Evolutionary conservation across 2,888 invertebrate genomes (phyloP), one percentile per base, ranked within the genome.

Genomic region (Cryptus viduatorius): DNA sequence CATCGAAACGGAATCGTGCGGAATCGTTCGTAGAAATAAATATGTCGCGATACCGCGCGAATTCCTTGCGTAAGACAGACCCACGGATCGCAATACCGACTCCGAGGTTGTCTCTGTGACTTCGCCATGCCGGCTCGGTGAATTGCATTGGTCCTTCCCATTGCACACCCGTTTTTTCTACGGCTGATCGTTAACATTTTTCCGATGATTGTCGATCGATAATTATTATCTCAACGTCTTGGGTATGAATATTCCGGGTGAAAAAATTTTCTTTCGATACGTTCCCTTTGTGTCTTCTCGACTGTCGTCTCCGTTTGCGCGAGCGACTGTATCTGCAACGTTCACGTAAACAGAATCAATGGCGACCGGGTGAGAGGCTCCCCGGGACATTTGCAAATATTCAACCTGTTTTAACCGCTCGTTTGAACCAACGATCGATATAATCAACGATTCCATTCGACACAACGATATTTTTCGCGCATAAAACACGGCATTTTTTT

Each of bases 31-130:
- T 87, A 89, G 76, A 48, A 67, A 64, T 67, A 84, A 75, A 86
- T 87, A 90, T 88, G 89, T 80, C 91, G 84, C 90, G 90, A 89
- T 88, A 87, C 88, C 89, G 88, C 87, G 87, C 87, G 87, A 88
- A 88, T 87, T 86, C 87, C 88, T 90, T 87, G 87, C 87, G 84
- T 86, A 88, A 90, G 83, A 85, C 80, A 79, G 59, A 8, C 37
- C 37, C 75, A 56, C 50, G 53, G 19, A 48, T 44, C 31, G 31
- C 61, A 61, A 56, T 46, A 14, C 56, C 31, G 24, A 59, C 56
- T 19, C 16, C 46, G 67, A 29, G 44, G 59, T 68, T 50, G 65
- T 61, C 69, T 42, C 31, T 50, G 59, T 7, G 59, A 78, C 64
- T 80, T 86, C 86, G 86, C 86, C 87, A 87, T 86, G 87, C 87